Evolutionary conservation across 1,140 invertebrate genomes (phyloP).

Genomic region (Drosophila auraria): DNA sequence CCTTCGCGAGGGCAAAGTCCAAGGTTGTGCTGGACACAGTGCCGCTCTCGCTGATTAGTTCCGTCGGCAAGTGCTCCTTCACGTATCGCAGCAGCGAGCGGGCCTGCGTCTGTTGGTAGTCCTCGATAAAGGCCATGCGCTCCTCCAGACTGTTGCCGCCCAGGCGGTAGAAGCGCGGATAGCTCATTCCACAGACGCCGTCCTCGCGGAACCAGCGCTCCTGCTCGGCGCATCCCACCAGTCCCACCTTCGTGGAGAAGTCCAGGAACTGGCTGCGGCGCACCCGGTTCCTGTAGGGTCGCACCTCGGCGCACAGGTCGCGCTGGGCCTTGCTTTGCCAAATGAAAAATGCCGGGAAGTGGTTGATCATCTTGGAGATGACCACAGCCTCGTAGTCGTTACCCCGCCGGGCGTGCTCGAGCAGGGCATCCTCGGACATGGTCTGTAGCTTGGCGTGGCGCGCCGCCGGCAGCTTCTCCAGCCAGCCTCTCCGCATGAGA

Average conservation of each 20-base stretch:
- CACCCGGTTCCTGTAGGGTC: conserved; percentile 86
- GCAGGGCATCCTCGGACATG: conserved; percentile 74
- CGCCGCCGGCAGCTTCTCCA: conserved; percentile 86
- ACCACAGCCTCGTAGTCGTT: conserved; percentile 84
- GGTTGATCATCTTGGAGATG: conserved; percentile 87
- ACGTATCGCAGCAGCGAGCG: conserved; percentile 92
- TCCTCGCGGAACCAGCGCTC: conserved; percentile 88
- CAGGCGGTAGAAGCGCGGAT: conserved; percentile 87
- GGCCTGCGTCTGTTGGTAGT: conserved; percentile 92
- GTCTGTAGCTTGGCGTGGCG: conserved; percentile 79
- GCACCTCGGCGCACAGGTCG: conserved; percentile 79
- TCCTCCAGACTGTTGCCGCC: conserved; percentile 85
- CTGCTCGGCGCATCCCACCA: conserved; percentile 87
- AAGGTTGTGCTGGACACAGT: conserved; percentile 84
- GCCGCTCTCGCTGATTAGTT: conserved; percentile 52
- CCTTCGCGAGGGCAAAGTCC: conserved; percentile 86
- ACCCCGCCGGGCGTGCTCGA: conserved; percentile 73
- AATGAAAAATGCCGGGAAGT: conserved; percentile 87
- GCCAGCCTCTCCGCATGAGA: conserved; percentile 87
- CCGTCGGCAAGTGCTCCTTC: conserved; percentile 81
- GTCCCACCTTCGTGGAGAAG: conserved; percentile 88
- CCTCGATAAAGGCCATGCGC: conserved; percentile 85
- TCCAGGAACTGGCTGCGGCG: conserved; percentile 85
- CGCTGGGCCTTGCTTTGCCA: conserved; percentile 85
- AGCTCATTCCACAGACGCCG: conserved; percentile 86